Evolutionary conservation across 2,113 vertebrate genomes (phyloP).

Genomic region (Erythrocercus mccallii): DNA sequence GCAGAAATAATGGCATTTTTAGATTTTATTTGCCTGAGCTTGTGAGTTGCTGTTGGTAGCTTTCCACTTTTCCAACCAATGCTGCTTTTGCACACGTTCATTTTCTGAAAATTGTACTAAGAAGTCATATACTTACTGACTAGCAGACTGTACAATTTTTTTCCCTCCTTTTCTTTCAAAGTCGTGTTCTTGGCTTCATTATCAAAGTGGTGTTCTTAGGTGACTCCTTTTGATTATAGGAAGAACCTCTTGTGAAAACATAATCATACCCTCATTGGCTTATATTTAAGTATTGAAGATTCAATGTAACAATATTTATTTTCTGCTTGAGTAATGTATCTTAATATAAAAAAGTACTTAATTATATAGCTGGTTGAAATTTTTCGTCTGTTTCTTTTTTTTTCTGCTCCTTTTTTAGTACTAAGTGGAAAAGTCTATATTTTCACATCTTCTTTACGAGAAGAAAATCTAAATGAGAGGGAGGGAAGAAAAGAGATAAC

Average conservation of each 20-base stretch:
- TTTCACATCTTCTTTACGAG: neutral
- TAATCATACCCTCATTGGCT: neutral
- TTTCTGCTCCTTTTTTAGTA: neutral
- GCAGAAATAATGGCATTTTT: neutral
- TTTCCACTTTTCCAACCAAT: neutral
- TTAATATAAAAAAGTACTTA: neutral
- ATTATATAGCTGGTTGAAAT: neutral
- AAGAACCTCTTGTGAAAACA: neutral
- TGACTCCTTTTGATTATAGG: neutral
- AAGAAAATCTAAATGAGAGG: neutral
- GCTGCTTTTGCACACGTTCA: neutral
- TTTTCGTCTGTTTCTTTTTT: neutral
- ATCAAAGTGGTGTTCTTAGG: neutral
- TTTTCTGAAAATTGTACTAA: neutral
- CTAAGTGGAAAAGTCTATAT: neutral
- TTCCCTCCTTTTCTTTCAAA: neutral
- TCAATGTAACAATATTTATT: neutral
- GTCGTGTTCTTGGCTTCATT: neutral
- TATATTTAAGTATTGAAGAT: neutral
- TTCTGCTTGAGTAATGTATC: neutral
- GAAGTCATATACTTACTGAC: neutral
- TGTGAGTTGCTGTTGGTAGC: neutral
- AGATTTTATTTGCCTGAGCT: neutral
- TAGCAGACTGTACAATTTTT: neutral
- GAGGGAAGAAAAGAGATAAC: neutral